Evolutionary conservation across 30 jellyfish, hydroid and myxozoan genomes (phyloP), one percentile per base, ranked within the genome.

Genomic region (Pelagia noctiluca): DNA sequence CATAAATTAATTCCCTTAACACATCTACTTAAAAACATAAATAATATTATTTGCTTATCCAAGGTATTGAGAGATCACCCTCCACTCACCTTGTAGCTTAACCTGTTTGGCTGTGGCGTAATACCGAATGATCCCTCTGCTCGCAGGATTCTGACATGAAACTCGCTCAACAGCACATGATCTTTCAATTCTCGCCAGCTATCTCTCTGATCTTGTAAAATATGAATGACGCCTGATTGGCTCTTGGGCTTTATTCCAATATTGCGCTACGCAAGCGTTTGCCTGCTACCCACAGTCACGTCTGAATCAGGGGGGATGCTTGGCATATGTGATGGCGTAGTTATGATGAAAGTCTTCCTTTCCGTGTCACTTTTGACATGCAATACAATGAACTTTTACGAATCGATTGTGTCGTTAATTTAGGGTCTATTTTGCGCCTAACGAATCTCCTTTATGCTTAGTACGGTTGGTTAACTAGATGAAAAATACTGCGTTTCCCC

Each of bases 151-250:
- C 67, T 81, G 84, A 60, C 69, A 64, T 64, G 62, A 81, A 64
- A 37, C 68, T 66, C 84, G 34, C 91, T 35, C 70, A 81, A 57
- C 28, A 62, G 84, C 47, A 81, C 65, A 80, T 63, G 91, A 68
- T 64, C 91, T 64, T 47, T 80, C 90, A 35, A 63, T 32, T 80
- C 64, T 81, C 83, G 32, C 83, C 91, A 81, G 38, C 91, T 81
- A 69, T 68, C 84, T 37, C 82, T 26, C 86, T 82, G 92, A 82
- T 82, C 92, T 68, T 69, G 79, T 82, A 69, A 82, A 69, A 48
- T 75, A 31, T 82, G 92, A 82, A 82, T 82, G 92, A 86, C 92
- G 92, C 92, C 92, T 82, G 92, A 82, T 82, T 82, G 92, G 92
- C 86, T 82, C 86, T 52, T 85, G 57, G 80, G 75, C 92, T 63